Base-by-base conservation (phyloP, 2,888 invertebrate genomes). In the Ophion ellenae region DNA sequence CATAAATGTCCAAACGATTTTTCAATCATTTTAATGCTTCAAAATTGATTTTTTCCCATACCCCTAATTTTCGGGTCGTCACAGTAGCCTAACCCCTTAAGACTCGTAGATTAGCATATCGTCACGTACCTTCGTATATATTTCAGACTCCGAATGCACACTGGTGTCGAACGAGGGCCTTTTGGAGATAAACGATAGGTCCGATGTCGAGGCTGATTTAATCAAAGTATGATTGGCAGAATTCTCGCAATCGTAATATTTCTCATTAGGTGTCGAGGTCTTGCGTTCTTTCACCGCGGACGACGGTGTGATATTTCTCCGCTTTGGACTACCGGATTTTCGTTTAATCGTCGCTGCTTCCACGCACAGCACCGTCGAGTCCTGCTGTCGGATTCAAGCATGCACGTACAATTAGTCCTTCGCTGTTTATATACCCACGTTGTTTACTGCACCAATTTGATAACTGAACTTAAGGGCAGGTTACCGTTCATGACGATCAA, bases 171-270 rank as follows among this genome's bases (percentile, higher is more conserved):
- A 85, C 45, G 84, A 81, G 70, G 87, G 81, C 84, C 89, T 89
- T 47, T 79, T 79, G 3, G 88, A 71, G 53, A 85, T 88, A 17
- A 83, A 77, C 32, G 90, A 88, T n/a, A 91, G 69, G 82, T 91
- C 90, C 66, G 90, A 89, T 40, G 90, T 87, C 40, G 90, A 90
- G 64, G 89, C 87, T 66, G 90, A 87, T 87, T 88, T 90, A 5
- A 86, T 83, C 17, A 90, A 61, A 71, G 78, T 86, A 80, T 85
- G 75, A 74, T 83, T 88, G 6, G 14, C 9, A 53, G 79, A 73
- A 73, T 71, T 67, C 71, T 69, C 84, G 66, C 74, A 71, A 45
- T 86, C 75, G n/a, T 74, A 47, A 63, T 71, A 75, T 67, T 77
- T 70, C 59, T 84, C 88, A 67, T 84, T 53, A 20, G 90, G 89